These are phyloP conservation scores for Centrocercus urophasianus DNA, from an alignment of 2,113 vertebrate species.

Conservation along the genomic window DNA sequence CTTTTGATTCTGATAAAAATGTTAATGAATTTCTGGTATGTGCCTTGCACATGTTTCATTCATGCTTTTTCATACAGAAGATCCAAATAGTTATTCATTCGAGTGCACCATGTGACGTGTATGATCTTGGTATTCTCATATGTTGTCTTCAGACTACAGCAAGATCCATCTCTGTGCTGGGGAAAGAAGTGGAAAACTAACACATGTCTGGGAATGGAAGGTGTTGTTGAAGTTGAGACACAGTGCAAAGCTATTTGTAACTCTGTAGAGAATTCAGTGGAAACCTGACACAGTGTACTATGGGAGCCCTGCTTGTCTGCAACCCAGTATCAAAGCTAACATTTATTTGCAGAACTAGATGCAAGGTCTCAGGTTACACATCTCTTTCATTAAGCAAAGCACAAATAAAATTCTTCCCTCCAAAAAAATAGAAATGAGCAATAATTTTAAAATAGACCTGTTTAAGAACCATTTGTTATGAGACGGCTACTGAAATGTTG, in stretches of 20 bases:
- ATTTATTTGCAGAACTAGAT: background rate
- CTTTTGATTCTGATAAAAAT: slow-evolving; percentile 26
- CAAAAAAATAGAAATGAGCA: background rate
- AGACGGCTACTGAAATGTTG: background rate
- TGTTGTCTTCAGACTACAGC: background rate
- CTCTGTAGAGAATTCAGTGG: background rate
- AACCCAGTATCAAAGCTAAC: background rate
- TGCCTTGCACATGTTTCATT: background rate
- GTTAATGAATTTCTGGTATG: background rate
- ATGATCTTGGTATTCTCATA: background rate
- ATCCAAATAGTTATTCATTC: background rate
- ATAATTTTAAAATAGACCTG: background rate
- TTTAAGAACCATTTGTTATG: background rate
- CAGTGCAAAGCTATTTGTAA: background rate
- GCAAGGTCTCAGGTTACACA: background rate
- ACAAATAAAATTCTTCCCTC: background rate
- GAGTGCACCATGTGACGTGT: background rate
- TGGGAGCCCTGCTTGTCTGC: background rate
- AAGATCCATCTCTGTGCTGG: background rate
- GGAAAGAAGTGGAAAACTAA: background rate
- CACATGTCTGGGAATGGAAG: background rate
- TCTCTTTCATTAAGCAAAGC: background rate
- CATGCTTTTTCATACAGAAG: background rate
- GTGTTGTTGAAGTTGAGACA: background rate
- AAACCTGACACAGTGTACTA: background rate